phyloP scores from a whole-genome alignment of 2,797 vertebrate species.

The Pristis pectinata region DNA sequence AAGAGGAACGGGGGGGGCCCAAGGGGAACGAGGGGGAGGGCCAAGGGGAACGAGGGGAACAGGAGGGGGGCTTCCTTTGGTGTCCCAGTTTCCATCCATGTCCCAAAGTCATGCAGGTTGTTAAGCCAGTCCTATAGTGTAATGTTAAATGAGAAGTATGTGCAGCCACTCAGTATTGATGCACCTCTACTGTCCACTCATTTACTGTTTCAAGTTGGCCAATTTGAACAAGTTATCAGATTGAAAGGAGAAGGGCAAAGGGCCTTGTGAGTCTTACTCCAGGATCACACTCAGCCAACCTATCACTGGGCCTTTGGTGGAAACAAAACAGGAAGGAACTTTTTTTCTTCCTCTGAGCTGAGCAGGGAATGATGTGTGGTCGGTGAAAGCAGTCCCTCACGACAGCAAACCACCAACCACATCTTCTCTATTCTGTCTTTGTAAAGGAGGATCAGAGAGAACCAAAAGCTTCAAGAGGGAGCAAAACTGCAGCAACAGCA shows the following conservation, averaged over 20 bases:
- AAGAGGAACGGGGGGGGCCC: background rate
- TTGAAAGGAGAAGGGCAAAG: background rate
- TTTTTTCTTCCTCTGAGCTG: background rate
- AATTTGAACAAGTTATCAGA: background rate
- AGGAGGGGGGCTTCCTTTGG: background rate
- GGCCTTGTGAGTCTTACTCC: background rate
- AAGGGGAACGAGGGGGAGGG: no score
- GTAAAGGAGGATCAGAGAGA: background rate
- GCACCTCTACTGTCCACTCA: background rate
- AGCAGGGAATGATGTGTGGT: background rate
- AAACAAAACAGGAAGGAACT: background rate
- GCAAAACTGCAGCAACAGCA: no score
- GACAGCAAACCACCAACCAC: conserved; percentile 19
- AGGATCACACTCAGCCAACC: background rate
- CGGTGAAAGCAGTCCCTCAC: background rate
- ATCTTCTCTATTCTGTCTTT: background rate
- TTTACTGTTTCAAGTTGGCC: background rate
- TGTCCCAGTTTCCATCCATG: no score
- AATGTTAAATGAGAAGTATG: background rate
- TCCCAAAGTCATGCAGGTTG: no score
- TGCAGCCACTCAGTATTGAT: background rate
- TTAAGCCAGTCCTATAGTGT: no score
- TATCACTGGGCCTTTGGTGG: background rate
- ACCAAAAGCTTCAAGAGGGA: background rate
- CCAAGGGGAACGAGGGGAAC: no score